Evolutionary conservation across 1,140 invertebrate species (phyloP), one percentile per base, ranked within the genome.

Genomic region (Drosophila burlai): DNA sequence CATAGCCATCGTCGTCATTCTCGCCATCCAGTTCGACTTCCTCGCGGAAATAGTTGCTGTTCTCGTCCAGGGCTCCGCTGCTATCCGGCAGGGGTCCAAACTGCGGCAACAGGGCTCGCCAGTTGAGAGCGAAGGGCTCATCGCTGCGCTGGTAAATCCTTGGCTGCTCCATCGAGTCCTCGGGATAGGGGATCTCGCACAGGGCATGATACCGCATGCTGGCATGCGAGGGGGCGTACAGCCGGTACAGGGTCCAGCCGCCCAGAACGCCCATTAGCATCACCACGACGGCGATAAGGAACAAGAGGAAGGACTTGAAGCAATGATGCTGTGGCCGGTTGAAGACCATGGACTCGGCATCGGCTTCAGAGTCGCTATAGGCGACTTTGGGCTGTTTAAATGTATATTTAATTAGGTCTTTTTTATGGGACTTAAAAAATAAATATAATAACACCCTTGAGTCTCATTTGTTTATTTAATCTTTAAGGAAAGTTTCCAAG

Each of bases 171-270:
- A 77, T 87, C 29, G 91, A 85, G 24, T 92, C 91, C 65, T 83
- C 93, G 46, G 95, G 94, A 54, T 95, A 95, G 2, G 95, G 95
- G 62, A 96, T 95, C 61, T 94, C 95, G 86, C 95, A 96, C 93
- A 95, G 95, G 26, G 95, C 95, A 46, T 94, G 95, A 83, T 95
- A 96, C 59, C 94, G 94, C 80, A 95, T 94, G 90, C 94, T 94
- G 11, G 94, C 94, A 92, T 95, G 94, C 40, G 94, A 93, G 38
- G 95, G 94, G 3, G 95, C 93, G 91, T 97, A 96, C 62, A 97
- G 95, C n/a, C 95, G 95, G 93, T 97, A 97, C 26, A 98, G 93
- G 81, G 96, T 96, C 45, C 96, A 94, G 16, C 97, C 97, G 29
- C 96, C 95, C 57, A 97, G 94, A 36, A 97, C 95, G 8, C 96